These are phyloP conservation scores for Clarias batrachus DNA, from an alignment of 2,113 vertebrate genomes.

Conservation along the genomic window DNA sequence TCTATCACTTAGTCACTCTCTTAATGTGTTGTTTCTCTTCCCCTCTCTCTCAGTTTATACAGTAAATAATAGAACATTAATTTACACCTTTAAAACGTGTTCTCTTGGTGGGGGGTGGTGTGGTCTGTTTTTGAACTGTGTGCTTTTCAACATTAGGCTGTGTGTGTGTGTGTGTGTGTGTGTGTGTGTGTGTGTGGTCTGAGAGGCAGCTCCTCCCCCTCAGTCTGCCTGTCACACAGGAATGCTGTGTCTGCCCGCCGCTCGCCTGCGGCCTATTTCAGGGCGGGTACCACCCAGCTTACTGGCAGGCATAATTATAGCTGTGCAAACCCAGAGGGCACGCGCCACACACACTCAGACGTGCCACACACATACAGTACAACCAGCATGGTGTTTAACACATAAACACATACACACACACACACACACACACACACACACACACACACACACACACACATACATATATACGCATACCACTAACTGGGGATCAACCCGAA, in stretches of 20 bases:
- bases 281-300: slow-evolving; percentile 45
- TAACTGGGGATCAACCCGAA: not conserved
- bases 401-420: not conserved
- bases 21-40: not conserved
- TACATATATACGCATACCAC: not conserved
- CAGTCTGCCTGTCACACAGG: slow-evolving; percentile 43
- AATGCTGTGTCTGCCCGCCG: slow-evolving; percentile 10
- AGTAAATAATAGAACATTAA: not conserved
- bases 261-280: slow-evolving; percentile 32
- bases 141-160: slow-evolving; percentile 8
- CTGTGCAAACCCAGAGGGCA: slow-evolving; percentile 35
- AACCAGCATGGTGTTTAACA: not conserved
- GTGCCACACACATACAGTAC: slow-evolving; percentile 9
- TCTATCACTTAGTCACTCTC: not conserved
- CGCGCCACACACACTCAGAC: slow-evolving; percentile 33
- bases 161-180: slow-evolving; percentile 6
- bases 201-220: slow-evolving; percentile 1
- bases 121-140: not conserved
- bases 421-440: slow-evolving; percentile 23
- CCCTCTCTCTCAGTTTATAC: not conserved
- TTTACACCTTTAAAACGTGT: slow-evolving; percentile 8
- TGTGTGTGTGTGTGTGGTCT: slow-evolving; percentile 32
- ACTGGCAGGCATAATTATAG: slow-evolving; percentile 48
- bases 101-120: not conserved
- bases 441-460: slow-evolving; percentile 6